Evolutionary conservation across 2,113 vertebrate genomes (phyloP), one percentile per base, ranked within the genome.

Genomic region (Takifugu flavidus): DNA sequence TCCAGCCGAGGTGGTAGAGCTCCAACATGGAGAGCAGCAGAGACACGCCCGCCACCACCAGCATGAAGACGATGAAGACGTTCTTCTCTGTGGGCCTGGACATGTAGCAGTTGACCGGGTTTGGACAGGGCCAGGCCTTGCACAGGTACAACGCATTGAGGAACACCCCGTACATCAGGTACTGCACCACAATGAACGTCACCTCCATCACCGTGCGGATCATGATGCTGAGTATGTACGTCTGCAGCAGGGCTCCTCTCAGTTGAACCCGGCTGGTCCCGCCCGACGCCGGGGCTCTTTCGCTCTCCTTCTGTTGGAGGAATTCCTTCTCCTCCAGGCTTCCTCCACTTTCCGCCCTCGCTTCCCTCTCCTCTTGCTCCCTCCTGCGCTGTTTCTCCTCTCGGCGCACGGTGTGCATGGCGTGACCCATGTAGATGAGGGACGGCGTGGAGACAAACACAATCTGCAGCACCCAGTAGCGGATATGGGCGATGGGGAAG

Each of bases 81-180:
- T 98, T 99, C 86, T 99, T 99, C 90, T 98, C 97, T 0, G 97
- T 99, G 56, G 97, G 96, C 6, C 97, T 90, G 5, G 97, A 99
- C 59, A 99, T 93, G 0, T 95, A 99, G 75, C 97, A 99, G 86
- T 98, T 96, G 74, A 99, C 96, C 0, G 90, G 90, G 80, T 99
- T 94, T 6, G 95, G 96, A 50, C 97, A 98, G 44, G 97, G 96
- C 12, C 83, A 91, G 7, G 93, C 58, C 31, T 90, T 88, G 82
- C 97, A 99, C 46, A 91, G 85, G 5, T 98, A 96, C 55, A 97
- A 50, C 0, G 94, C 93, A 56, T 91, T 77, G 78, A 99, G 89
- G 83, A 98, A 97, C 73, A 99, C 89, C 1, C 96, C 96, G 0
- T 98, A 98, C 6, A 98, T 90, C 42, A 94, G 29, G 52, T 97